phyloP scores from a whole-genome alignment of 2,888 invertebrate species.

The Eupsilia transversa region DNA sequence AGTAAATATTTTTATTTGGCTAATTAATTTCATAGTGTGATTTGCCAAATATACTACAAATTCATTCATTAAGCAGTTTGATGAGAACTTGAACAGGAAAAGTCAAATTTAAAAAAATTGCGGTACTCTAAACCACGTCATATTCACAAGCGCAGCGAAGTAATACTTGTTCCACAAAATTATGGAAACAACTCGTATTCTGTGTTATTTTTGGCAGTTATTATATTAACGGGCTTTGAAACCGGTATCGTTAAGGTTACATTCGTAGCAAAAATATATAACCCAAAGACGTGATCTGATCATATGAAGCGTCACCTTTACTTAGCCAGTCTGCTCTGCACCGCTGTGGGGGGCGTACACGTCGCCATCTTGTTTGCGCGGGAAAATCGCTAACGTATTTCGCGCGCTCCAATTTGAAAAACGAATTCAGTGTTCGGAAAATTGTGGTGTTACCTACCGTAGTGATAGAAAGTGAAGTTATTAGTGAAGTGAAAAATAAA shows the following conservation, averaged over 20 bases:
- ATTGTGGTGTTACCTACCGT: constrained; percentile 48
- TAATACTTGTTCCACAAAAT: constrained; percentile 58
- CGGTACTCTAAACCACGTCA: constrained; percentile 39
- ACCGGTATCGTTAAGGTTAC: constrained; percentile 80
- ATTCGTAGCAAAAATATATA: constrained; percentile 70
- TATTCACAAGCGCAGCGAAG: constrained; percentile 38
- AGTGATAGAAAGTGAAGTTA: constrained; percentile 57
- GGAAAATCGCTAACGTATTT: constrained; percentile 75
- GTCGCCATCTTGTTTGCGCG: constrained; percentile 77
- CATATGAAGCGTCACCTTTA: constrained; percentile 63
- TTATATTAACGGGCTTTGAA: constrained; percentile 74
- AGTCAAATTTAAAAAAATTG: background rate
- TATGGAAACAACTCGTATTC: constrained; percentile 60
- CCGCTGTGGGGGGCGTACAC: constrained; percentile 73
- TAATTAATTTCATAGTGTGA: background rate
- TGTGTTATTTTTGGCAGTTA: constrained; percentile 77
- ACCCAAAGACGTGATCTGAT: constrained; percentile 51
- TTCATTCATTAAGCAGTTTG: background rate
- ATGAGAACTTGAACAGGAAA: background rate
- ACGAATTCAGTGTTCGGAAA: constrained; percentile 47
- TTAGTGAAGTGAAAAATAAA: constrained; percentile 51
- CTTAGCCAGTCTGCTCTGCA: constrained; percentile 74
- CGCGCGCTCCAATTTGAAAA: constrained; percentile 68
- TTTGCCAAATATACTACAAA: background rate
- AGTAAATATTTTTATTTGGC: background rate